Evolutionary conservation across 2,113 vertebrate species (phyloP), one percentile per base, ranked within the genome.

Genomic region (Rhineura floridana): DNA sequence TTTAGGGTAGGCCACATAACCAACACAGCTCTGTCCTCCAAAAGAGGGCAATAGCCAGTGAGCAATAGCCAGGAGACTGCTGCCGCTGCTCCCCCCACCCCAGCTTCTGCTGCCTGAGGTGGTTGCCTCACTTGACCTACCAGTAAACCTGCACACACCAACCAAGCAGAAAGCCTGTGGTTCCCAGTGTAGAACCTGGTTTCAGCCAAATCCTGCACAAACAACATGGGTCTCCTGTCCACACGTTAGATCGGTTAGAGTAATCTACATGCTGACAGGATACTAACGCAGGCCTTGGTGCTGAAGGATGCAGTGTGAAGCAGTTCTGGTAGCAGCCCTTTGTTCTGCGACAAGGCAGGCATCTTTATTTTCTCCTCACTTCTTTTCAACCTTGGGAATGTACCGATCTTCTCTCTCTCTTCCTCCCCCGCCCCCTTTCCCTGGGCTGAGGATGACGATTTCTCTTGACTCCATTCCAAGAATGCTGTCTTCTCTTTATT

Each of bases 381-480:
- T 86, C 55, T 80, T 81, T 87, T 73, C 85, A 87, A 83, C 87
- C 87, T 91, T 85, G 79, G 50, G 80, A 50, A 25, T 33, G 55
- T 33, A 30, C 44, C 23, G 3, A 59, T 42, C 48, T 65, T 23
- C 59, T n/a, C 59, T 28, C 44, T 44, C 33, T 19, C 6, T 23
- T 6, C 48, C 23, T 33, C 46, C 67, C 19, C 42, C 17, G 23
- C 12, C 25, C 46, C 48, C 65, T 17, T 73, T 62, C 19, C 77
- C 65, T 63, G 19, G 44, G 73, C 17, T 44, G 55, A 86, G 69
- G 85, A 87, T 91, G 48, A 84, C 70, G 79, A 50, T 75, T 94
- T 91, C 76, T 87, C 79, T 92, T 87, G 92, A 87, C 81, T 0
- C 0, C 42, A 70, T 50, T 93, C 88, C 85, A 76, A 86, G 77